Conservation (phyloP, 2,888 invertebrate genomes). For the Thecocarcelia acutangulata region DNA sequence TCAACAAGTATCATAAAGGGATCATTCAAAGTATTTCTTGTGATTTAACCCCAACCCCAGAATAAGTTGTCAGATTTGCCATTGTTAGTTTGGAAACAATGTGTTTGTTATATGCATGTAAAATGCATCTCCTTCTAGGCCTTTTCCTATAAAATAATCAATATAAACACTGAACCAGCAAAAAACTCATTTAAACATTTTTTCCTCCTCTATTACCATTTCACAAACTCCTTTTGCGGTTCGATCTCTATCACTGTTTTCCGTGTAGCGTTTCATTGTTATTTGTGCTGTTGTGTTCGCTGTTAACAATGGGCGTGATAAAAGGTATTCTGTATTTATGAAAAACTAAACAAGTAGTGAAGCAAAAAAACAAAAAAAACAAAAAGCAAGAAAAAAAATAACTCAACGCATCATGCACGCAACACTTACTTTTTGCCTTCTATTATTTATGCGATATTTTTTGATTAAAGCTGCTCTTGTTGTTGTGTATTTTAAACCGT, state of each 20-base stretch:
- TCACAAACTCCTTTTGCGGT: slow-evolving; percentile 38
- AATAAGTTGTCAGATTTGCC: background rate
- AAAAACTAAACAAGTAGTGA: slow-evolving; percentile 33
- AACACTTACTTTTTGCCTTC: slow-evolving; percentile 54
- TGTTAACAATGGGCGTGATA: slow-evolving; percentile 61
- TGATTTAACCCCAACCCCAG: background rate
- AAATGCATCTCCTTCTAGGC: background rate
- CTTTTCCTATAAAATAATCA: background rate
- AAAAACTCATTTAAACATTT: slow-evolving; percentile 6
- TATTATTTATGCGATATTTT: slow-evolving; percentile 1
- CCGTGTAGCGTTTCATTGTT: slow-evolving; percentile 26
- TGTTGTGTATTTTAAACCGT: slow-evolving; percentile 11
- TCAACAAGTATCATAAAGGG: background rate
- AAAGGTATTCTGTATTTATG: slow-evolving; percentile 50
- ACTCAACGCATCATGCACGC: slow-evolving; percentile 55
- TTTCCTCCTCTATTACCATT: background rate
- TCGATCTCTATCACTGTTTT: slow-evolving; percentile 57
- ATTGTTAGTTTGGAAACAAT: slow-evolving; percentile 4
- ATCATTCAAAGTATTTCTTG: background rate
- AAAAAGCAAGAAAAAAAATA: slow-evolving; percentile 4
- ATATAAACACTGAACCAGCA: slow-evolving; percentile 10
- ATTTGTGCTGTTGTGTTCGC: background rate
- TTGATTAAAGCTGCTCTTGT: slow-evolving; percentile 9
- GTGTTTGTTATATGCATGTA: background rate
- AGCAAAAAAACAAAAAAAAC: too few relatives aligned